Evolutionary conservation across 2,113 vertebrate genomes (phyloP).

Genomic region (Saccopteryx bilineata): DNA sequence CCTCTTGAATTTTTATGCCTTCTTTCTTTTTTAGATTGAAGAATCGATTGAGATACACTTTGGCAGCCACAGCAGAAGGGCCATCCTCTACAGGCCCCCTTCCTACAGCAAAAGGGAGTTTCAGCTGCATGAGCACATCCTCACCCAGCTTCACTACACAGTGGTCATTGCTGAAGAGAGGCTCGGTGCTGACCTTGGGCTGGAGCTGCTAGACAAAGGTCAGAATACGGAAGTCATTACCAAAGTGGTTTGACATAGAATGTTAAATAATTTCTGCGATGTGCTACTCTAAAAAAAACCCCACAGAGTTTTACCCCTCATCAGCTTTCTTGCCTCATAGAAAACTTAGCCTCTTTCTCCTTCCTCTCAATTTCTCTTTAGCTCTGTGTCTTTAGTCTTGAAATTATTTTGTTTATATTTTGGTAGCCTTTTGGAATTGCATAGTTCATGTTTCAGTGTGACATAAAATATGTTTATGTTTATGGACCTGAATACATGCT

Average conservation of each 20-base stretch:
- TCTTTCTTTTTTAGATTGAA: constrained; percentile 84
- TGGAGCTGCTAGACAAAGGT: constrained; percentile 80
- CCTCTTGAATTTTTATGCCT: constrained; percentile 24
- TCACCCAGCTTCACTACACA: constrained; percentile 88
- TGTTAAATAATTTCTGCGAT: not conserved
- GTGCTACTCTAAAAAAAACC: not conserved
- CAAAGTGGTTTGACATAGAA: not conserved
- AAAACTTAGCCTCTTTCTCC: constrained; percentile 25
- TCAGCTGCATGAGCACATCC: constrained; percentile 89
- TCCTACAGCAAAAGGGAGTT: constrained; percentile 85
- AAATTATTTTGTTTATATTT: constrained; percentile 74
- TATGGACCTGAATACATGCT: constrained; percentile 74
- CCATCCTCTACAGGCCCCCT: constrained; percentile 88
- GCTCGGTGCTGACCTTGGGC: constrained; percentile 76
- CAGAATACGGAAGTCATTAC: constrained; percentile 73
- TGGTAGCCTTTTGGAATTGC: constrained; percentile 53
- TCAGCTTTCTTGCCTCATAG: not conserved
- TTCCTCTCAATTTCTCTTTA: constrained; percentile 17
- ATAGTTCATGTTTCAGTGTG: constrained; percentile 75
- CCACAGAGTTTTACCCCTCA: not conserved
- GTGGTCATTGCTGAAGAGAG: constrained; percentile 88
- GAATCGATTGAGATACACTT: constrained; percentile 79
- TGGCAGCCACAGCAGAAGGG: constrained; percentile 79
- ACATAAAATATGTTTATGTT: constrained; percentile 80
- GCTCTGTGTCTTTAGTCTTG: constrained; percentile 55